Base-by-base conservation (phyloP, 2,797 vertebrate species). In the Trachurus trachurus region DNA sequence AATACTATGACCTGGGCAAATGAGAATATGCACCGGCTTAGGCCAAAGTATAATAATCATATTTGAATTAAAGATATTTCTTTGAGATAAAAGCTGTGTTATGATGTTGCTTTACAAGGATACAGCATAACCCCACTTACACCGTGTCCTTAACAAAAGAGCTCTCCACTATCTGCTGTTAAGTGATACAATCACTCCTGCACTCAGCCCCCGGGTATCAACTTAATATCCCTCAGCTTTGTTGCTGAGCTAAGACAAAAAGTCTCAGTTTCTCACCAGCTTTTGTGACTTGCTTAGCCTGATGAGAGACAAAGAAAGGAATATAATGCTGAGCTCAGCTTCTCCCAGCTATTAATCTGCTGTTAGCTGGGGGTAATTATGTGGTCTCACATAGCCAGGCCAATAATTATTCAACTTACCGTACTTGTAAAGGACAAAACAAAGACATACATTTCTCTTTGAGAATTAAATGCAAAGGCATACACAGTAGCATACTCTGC, bases 221-320 rank as follows among this genome's bases (percentile, higher is more conserved):
- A 29, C 26, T 72, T 52, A 64, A 39, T 61, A 66, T 80, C 7
- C 50, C 6, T 10, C 42, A 13, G 65, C 78, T 75, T 76, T 76
- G 45, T 71, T 87, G 78, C 78, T 83, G 73, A 84, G 64, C 67
- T 71, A 57, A 64, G 57, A 49, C 42, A 66, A 83, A 85, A 85
- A 64, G 49, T 69, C 2, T 63, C 1, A 52, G 17, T 65, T 22
- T 44, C 66, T 58, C 39, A 0, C 6, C 9, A 71, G 57, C 26
- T 77, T 74, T 63, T 67, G 11, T 61, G 7, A 34, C 71, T 57
- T 53, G 15, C 53, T 11, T 6, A 11, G 61, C 58, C 62, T 71
- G 71, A 59, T 66, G 74, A 70, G 52, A 74, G 44, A 73, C 16
- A 71, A 47, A 68, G 34, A 62, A 37, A 66, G 26, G 63, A 66